Evolutionary conservation across 1,140 invertebrate genomes (phyloP).

Genomic region (Pinna nobilis): DNA sequence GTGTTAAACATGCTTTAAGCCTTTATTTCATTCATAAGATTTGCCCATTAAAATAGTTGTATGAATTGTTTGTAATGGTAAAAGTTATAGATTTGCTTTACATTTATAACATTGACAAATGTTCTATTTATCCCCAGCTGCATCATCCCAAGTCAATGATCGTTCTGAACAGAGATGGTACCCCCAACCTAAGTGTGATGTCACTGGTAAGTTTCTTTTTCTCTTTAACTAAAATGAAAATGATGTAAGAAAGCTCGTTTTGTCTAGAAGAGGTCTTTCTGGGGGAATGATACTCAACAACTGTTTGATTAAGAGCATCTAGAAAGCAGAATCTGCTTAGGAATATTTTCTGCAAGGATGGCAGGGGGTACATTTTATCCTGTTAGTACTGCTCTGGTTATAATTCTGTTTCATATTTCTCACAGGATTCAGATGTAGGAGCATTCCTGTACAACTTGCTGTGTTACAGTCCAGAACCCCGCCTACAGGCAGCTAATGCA

Average conservation of each 20-base stretch:
- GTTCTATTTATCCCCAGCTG: too few relatives aligned
- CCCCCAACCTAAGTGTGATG: conserved; percentile 2
- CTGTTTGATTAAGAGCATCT: too few relatives aligned
- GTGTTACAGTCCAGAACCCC: conserved; percentile 1
- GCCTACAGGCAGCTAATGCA: background rate
- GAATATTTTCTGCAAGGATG: too few relatives aligned
- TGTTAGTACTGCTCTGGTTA: too few relatives aligned
- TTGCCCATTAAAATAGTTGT: background rate
- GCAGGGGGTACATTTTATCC: too few relatives aligned
- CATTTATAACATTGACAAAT: too few relatives aligned
- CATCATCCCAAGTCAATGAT: conserved; percentile 16
- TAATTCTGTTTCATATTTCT: too few relatives aligned
- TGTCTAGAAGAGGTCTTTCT: background rate
- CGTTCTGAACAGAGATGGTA: conserved; percentile 1
- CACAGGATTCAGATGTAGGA: conserved; percentile 1
- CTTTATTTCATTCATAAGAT: background rate
- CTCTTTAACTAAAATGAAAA: background rate
- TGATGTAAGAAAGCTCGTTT: background rate
- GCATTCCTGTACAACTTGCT: conserved; percentile 5
- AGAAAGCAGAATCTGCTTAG: too few relatives aligned
- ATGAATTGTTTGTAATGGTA: background rate
- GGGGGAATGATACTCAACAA: too few relatives aligned
- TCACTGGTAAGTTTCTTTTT: conserved; percentile 1
- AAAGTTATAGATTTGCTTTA: too few relatives aligned
- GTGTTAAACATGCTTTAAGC: too few relatives aligned